Conservation (phyloP, 2,888 invertebrate genomes). For the Diaprepes abbreviatus region DNA sequence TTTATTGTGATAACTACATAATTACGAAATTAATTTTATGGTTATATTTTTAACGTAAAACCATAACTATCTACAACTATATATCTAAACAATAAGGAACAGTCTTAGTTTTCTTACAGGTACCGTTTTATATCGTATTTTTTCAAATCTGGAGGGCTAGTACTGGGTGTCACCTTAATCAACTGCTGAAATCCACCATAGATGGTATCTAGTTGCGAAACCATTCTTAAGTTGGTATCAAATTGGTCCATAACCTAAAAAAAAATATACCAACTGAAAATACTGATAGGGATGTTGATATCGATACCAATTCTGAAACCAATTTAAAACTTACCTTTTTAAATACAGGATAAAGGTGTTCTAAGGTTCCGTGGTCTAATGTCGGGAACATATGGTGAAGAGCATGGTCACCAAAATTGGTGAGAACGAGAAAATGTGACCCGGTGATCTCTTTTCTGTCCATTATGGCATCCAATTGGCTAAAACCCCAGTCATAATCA, state of each 20-base stretch:
- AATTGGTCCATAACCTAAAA: conserved; percentile 73
- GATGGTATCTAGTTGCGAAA: conserved; percentile 73
- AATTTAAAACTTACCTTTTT: conserved; percentile 65
- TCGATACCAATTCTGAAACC: no score
- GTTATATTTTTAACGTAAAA: not conserved
- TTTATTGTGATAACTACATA: no score
- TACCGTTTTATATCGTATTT: conserved; percentile 47
- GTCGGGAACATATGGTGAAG: conserved; percentile 89
- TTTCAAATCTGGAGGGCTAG: conserved; percentile 57
- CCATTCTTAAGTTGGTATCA: conserved; percentile 69
- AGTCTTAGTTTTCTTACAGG: conserved; percentile 2
- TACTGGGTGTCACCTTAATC: conserved; percentile 67
- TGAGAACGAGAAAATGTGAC: conserved; percentile 77
- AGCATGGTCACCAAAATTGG: conserved; percentile 84
- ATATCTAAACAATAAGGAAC: not conserved
- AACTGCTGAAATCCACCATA: conserved; percentile 79
- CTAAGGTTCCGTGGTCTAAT: conserved; percentile 81
- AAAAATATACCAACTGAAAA: not conserved
- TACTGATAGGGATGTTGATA: no score
- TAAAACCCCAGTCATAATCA: conserved; percentile 81
- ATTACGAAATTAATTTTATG: no score
- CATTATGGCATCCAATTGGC: conserved; percentile 81
- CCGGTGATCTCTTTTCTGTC: conserved; percentile 79
- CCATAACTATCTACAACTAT: not conserved
- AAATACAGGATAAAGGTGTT: conserved; percentile 76